These are phyloP conservation scores for Onthophagus sagittarius DNA, from an alignment of 2,888 invertebrate genomes.

Conservation along the genomic window DNA sequence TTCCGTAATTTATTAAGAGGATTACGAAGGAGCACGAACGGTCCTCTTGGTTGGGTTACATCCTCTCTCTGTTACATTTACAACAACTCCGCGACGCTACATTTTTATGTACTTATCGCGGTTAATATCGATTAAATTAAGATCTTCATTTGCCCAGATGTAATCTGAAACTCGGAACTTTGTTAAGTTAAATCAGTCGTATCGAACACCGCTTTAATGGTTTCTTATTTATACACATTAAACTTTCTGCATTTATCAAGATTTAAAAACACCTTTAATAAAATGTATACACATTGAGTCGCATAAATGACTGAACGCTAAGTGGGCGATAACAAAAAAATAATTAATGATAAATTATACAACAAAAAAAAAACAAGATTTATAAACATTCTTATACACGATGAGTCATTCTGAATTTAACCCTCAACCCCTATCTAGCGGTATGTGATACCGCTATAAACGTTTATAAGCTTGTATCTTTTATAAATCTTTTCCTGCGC, in stretches of 20 bases:
- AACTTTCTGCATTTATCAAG: neutral
- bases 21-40: constrained; percentile 14
- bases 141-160: neutral
- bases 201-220: neutral
- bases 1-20: constrained; percentile 17
- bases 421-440: too few relatives aligned
- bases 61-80: neutral
- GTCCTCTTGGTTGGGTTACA: too few relatives aligned
- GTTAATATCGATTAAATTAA: neutral
- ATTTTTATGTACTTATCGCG: constrained; percentile 8
- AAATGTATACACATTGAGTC: too few relatives aligned
- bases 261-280: neutral
- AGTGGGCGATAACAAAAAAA: too few relatives aligned
- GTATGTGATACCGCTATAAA: too few relatives aligned
- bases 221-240: neutral
- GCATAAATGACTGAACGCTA: too few relatives aligned
- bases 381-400: too few relatives aligned
- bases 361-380: too few relatives aligned
- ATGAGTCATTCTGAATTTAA: too few relatives aligned
- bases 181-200: neutral
- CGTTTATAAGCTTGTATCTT: too few relatives aligned
- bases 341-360: too few relatives aligned
- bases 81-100: neutral
- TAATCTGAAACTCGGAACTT: neutral
- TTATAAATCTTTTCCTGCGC: too few relatives aligned